These are phyloP conservation scores for Zaprionus davidi DNA, from an alignment of 1,140 invertebrate species.

Conservation along the genomic window DNA sequence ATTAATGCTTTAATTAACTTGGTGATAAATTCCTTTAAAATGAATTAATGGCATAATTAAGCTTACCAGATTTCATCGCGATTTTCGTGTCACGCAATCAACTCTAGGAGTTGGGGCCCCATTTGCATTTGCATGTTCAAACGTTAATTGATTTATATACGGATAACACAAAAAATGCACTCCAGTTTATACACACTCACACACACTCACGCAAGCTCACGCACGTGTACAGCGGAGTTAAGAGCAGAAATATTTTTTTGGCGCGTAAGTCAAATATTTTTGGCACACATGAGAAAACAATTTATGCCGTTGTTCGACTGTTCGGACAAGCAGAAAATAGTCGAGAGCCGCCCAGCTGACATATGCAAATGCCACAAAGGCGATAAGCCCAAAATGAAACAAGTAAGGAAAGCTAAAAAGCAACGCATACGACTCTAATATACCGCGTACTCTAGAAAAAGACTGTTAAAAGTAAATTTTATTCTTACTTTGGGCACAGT, in stretches of 20 bases:
- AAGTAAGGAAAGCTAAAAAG: background rate
- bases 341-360: slow-evolving; percentile 65
- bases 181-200: slow-evolving; percentile 7
- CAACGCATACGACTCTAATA: background rate
- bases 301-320: slow-evolving; percentile 66
- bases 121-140: slow-evolving; percentile 60
- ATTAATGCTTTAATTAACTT: background rate
- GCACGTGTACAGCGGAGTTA: slow-evolving; percentile 52
- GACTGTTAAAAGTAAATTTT: background rate
- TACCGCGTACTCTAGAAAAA: background rate
- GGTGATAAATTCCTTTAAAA: background rate
- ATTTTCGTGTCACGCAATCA: slow-evolving; percentile 10
- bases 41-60: background rate
- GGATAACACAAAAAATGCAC: slow-evolving; percentile 52
- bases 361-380: slow-evolving; percentile 72
- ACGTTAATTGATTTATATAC: slow-evolving; percentile 79
- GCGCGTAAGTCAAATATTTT: slow-evolving; percentile 77
- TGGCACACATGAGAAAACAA: slow-evolving; percentile 80
- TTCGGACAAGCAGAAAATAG: slow-evolving; percentile 41
- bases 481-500: background rate
- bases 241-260: slow-evolving; percentile 35
- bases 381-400: slow-evolving; percentile 48
- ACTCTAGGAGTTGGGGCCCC: background rate
- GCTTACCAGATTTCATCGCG: background rate
- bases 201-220: background rate